Base-by-base conservation (phyloP, 1,140 invertebrate genomes). In the Penaeus chinensis region DNA sequence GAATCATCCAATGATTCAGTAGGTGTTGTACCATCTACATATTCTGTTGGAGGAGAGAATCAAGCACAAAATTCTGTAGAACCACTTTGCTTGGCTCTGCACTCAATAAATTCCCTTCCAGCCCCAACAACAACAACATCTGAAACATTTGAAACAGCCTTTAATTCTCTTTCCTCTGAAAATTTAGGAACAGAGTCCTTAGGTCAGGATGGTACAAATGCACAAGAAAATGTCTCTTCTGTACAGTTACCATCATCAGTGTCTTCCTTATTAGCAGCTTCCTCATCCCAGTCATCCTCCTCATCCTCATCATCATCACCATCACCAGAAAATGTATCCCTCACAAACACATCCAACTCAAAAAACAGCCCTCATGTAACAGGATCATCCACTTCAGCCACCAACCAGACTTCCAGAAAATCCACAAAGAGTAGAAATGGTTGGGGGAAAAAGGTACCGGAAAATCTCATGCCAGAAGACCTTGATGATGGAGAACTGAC, bases 1-100 rank as follows among this genome's bases (percentile, higher is more conserved):
- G 84, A 85, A 54, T 85, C 84, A 16, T 85, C 84, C 63, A 85
- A 78, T 60, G 84, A 85, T 66, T 85, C 84, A 13, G 42, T 85
- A 47, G 84, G 84, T 54, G 77, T 85, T 62, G 84, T 85, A 37
- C 84, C 84, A 62, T 76, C 66, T 37, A 82, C 81, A 20, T 82
- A 66, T 47, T 66, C 62, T 20, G 47, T 42, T n/a, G 42, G 32
- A 66, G 84, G 76, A 63, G 84, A 80, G 20, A 74, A n/a, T 4
- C 74, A 69, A 27, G 37, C 47, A 19, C 54, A 77, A 24, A 54
- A 66, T 42, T 77, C 54, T 66, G 65, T 82, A 24, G 32, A 42
- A 76, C 47, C 54, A 74, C n/a, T 62, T 37, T 61, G 76, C 42
- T 32, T 79, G 47, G 13, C 54, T 19, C 37, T 62, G 18, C 84